Evolutionary conservation across 2,113 vertebrate genomes (phyloP), one percentile per base, ranked within the genome.

Genomic region (Puntigrus tetrazona): DNA sequence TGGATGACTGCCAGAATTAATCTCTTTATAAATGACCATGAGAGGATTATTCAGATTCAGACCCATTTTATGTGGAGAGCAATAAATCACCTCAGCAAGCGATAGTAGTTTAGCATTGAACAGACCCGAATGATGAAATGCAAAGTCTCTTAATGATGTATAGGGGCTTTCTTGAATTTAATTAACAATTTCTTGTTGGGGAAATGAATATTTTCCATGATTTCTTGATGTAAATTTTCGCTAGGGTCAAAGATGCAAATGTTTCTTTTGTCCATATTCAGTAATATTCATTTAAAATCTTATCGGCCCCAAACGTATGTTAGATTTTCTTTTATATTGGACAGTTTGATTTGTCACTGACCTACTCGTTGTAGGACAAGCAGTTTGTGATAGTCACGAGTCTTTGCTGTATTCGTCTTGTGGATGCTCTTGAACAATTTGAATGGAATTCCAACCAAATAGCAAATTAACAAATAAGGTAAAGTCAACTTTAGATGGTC

Each of bases 21-120:
- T 85, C 65, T 72, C 77, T 73, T 73, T 63, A 38, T 74, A 63
- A 63, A 81, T 75, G 78, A 73, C 27, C 41, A 72, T 63, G 52
- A 63, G 38, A 14, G 67, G 65, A 73, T 75, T 75, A 74, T 65
- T 75, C 43, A 63, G 78, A 81, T 63, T 70, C 31, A 18, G 38
- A 74, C 10, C 27, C 29, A 27, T 81, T 81, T 79, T 7, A 38
- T 50, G 52, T 50, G 65, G 38, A 47, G 18, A 59, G 50, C 27
- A 74, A 59, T 80, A 61, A 61, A 80, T 41, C 55, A 67, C 45
- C 50, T 78, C 27, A 29, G 63, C 50, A 20, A 72, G 77, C 10
- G 38, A 55, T 43, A 41, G 52, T 7, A 72, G 5, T 79, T 18
- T 61, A 59, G 43, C 13, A 55, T 70, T 65, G 25, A 41, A 41